Evolutionary conservation across 2,888 invertebrate species (phyloP), one percentile per base, ranked within the genome.

Genomic region (Meiosimyza decipiens): DNA sequence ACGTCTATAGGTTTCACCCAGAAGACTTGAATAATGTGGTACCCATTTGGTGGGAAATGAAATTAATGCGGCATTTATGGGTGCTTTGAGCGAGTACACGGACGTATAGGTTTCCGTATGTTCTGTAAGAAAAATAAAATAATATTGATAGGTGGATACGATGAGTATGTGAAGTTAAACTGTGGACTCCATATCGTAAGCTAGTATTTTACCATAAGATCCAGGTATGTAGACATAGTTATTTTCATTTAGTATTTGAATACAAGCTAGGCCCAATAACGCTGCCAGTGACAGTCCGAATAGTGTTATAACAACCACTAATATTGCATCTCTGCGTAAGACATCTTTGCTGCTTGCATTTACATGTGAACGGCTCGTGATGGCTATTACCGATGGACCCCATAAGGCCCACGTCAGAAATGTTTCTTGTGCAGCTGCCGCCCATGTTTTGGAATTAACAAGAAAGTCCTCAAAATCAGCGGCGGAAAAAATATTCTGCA

Each of bases 391-490:
- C 2, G 87, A 87, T 47, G 85, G 81, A 0, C 87, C 87, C 33
- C 96, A 88, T 11, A 96, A 86, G 2, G 95, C 95, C 97, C 97
- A 85, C 0, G 85, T 85, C 3, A 96, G 89, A 84, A 96, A 96
- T 0, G 92, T 92, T 87, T 97, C 96, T 83, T 95, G 93, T 18
- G 94, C 93, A 0, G 96, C 97, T 1, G 96, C 94, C 40, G 94
- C 90, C 96, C 97, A 97, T 78, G 95, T 92, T 92, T 94, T 87
- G 15, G 89, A 89, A 83, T 95, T 95, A 62, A 93, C 89, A 83
- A 96, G 94, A 87, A 96, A 95, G 83, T 95, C 95, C 78, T 90
- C 91, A 92, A 95, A 95, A 54, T 92, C 91, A 6, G 94, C 94
- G 78, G 93, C 92, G 0, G 93, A 91, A 84, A 95, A 95, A 67